Evolutionary conservation across 64 coral and sea anemone species (phyloP).

Genomic region (Porites australiensis): DNA sequence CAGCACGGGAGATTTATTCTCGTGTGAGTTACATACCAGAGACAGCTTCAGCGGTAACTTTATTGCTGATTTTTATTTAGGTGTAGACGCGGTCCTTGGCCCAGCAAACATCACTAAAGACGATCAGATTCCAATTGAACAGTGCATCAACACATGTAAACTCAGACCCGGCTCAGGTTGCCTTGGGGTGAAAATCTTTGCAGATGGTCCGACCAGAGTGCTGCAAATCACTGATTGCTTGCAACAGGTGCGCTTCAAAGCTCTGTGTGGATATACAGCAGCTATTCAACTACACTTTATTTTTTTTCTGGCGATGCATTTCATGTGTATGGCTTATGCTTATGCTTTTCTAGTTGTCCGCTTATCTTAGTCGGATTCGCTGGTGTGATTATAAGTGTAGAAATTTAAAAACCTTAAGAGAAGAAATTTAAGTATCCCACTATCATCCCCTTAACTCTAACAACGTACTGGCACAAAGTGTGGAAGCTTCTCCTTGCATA

Average conservation of each 20-base stretch:
- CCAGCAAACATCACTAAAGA: constrained; percentile 85
- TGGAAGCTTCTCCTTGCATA: too few species aligned
- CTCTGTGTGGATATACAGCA: neutral
- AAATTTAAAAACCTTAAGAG: too few species aligned
- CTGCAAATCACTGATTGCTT: constrained; percentile 83
- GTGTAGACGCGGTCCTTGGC: constrained; percentile 90
- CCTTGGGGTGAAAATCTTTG: constrained; percentile 80
- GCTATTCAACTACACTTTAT: too few species aligned
- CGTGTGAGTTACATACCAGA: neutral
- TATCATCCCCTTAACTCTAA: too few species aligned
- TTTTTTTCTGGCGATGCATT: too few species aligned
- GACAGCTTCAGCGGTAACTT: neutral
- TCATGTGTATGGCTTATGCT: too few species aligned
- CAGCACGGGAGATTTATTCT: neutral
- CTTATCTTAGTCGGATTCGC: too few species aligned
- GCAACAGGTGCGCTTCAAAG: constrained; percentile 67
- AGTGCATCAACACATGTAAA: constrained; percentile 90
- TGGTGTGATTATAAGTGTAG: too few species aligned
- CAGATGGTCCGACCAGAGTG: constrained; percentile 95
- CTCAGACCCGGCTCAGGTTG: constrained; percentile 96
- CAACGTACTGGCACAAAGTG: too few species aligned
- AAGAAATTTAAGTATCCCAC: too few species aligned
- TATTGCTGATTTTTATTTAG: constrained; percentile 9
- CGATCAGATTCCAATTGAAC: constrained; percentile 86
- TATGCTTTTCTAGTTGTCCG: too few species aligned